These are phyloP conservation scores for Colletes gigas DNA, from an alignment of 1,140 invertebrate genomes.

Conservation along the genomic window DNA sequence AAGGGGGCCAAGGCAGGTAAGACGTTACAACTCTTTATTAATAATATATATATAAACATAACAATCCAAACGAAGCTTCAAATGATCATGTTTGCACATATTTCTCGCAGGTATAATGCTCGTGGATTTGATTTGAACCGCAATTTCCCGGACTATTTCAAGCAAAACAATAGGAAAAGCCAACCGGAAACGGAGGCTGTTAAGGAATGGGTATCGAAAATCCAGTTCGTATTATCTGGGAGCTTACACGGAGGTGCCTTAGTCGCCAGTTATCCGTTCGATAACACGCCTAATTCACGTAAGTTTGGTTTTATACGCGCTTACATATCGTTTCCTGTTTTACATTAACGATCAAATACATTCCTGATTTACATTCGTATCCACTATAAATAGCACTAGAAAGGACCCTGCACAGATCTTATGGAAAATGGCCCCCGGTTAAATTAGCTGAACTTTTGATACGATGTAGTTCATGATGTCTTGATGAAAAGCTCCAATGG, in stretches of 20 bases:
- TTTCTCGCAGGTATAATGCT: conserved; percentile 88
- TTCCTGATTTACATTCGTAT: too few species aligned
- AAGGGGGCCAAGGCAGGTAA: conserved; percentile 91
- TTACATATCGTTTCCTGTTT: neutral
- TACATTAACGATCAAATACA: too few species aligned
- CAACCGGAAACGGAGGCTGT: conserved; percentile 97
- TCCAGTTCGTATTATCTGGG: conserved; percentile 95
- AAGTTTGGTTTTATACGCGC: conserved; percentile 80
- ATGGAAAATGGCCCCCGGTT: too few species aligned
- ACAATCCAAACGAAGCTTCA: too few species aligned
- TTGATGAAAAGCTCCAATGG: too few species aligned
- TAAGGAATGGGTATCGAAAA: conserved; percentile 95
- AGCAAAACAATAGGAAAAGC: conserved; percentile 90
- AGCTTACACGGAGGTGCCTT: conserved; percentile 95
- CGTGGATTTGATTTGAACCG: conserved; percentile 94
- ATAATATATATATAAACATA: too few species aligned
- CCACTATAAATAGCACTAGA: too few species aligned
- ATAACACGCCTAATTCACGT: conserved; percentile 95
- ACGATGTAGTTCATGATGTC: too few species aligned
- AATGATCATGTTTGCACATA: too few species aligned
- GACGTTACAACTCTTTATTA: neutral
- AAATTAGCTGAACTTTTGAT: too few species aligned
- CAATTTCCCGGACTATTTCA: conserved; percentile 96
- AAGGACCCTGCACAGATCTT: too few species aligned
- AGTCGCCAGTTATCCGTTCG: conserved; percentile 95